Evolutionary conservation across 2,797 vertebrate species (phyloP).

Genomic region (Chaunax sp.): DNA sequence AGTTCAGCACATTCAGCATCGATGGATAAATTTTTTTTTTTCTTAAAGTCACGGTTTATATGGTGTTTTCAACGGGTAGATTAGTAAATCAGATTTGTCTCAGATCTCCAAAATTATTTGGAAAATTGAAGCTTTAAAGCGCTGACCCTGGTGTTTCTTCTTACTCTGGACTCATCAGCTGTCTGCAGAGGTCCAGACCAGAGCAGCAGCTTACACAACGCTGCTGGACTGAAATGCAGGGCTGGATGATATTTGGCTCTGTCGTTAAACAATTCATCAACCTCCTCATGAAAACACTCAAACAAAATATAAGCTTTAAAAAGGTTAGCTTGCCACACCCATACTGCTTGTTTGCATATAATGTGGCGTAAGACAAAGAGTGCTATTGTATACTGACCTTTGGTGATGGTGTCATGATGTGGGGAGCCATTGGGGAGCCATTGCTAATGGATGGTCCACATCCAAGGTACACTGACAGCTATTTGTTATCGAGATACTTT

Average conservation of each 20-base stretch:
- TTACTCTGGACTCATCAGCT: conserved; percentile 27
- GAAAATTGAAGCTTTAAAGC: conserved; percentile 41
- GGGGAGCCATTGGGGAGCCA: too few relatives aligned
- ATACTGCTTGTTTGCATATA: not conserved
- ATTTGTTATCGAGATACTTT: too few relatives aligned
- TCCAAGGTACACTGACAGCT: too few relatives aligned
- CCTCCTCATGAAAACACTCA: not conserved
- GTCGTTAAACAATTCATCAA: not conserved
- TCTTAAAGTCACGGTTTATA: conserved; percentile 57
- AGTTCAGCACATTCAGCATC: conserved; percentile 50
- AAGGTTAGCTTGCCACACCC: not conserved
- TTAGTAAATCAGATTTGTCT: conserved; percentile 73
- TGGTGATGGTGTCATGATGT: too few relatives aligned
- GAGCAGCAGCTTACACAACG: conserved; percentile 7
- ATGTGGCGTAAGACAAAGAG: too few relatives aligned
- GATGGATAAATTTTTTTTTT: conserved; percentile 42
- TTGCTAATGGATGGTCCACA: too few relatives aligned
- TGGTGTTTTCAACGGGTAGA: conserved; percentile 54
- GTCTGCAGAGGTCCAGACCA: conserved; percentile 19
- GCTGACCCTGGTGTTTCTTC: conserved; percentile 15
- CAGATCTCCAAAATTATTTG: conserved; percentile 56
- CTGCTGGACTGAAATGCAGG: conserved; percentile 7
- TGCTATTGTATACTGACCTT: too few relatives aligned
- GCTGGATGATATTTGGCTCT: not conserved
- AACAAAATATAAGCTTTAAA: not conserved